Conservation (phyloP, 2,888 invertebrate species). For the Toxonevra muliebris region DNA sequence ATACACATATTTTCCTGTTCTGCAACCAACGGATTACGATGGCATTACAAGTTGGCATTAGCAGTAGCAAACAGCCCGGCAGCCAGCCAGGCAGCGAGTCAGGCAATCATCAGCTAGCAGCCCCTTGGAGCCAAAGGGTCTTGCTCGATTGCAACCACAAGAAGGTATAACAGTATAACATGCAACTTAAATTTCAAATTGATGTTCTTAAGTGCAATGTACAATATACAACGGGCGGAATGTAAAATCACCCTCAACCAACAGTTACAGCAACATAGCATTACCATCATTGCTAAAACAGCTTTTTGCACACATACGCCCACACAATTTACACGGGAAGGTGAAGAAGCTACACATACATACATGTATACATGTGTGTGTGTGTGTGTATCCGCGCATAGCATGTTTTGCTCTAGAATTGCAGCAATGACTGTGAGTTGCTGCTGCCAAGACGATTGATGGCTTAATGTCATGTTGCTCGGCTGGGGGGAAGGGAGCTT, state of each 20-base stretch:
- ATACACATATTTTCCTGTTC: too few species aligned
- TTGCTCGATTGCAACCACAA: conserved; percentile 10
- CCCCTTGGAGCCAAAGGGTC: conserved; percentile 16
- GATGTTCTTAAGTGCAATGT: conserved; percentile 25
- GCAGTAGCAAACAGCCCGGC: too few species aligned
- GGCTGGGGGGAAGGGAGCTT: conserved; percentile 6
- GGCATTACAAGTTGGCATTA: too few species aligned
- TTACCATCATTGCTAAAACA: background rate
- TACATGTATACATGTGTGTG: too few species aligned
- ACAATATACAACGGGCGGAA: background rate
- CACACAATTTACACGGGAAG: background rate
- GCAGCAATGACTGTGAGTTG: too few species aligned
- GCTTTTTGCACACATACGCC: background rate
- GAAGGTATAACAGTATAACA: conserved; percentile 31
- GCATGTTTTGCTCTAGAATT: too few species aligned
- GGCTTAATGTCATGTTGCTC: conserved; percentile 43
- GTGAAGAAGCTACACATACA: too few species aligned
- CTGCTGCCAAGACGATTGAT: conserved; percentile 44
- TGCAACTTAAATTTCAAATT: conserved; percentile 31
- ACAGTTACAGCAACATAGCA: background rate
- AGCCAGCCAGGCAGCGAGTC: too few species aligned
- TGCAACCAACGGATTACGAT: too few species aligned
- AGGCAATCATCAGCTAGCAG: too few species aligned
- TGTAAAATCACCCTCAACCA: too few species aligned
- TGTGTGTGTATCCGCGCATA: too few species aligned